phyloP scores from a whole-genome alignment of 2,113 vertebrate species.

The Ardeotis arabs region DNA sequence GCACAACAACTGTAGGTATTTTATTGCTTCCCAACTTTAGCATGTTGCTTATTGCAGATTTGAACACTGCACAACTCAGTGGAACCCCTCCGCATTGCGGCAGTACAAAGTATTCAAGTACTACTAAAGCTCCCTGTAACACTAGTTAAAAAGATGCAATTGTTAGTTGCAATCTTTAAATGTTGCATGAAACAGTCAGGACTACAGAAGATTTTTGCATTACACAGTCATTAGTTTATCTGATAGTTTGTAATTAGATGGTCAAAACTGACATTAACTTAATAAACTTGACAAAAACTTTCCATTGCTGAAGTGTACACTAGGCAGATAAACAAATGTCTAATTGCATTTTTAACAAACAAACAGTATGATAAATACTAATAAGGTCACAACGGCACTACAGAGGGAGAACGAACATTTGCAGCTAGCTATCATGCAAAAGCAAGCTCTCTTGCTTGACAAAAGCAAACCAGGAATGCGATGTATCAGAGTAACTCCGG shows the following conservation, averaged over 20 bases:
- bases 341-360: neutral
- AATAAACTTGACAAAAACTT: neutral
- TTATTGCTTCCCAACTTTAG: neutral
- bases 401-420: neutral
- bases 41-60: neutral
- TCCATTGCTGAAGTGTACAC: neutral
- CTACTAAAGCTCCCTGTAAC: neutral
- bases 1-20: neutral
- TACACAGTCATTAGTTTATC: neutral
- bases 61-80: neutral
- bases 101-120: neutral
- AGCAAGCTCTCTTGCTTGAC: slow-evolving; percentile 30
- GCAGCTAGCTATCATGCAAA: neutral
- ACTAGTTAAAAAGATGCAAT: neutral
- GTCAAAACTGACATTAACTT: neutral
- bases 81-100: neutral
- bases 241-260: neutral
- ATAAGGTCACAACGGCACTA: neutral
- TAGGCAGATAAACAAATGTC: neutral
- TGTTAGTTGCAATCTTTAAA: neutral
- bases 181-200: neutral
- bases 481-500: slow-evolving; percentile 20
- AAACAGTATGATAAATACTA: neutral
- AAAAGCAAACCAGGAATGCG: neutral
- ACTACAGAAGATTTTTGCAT: neutral